Conservation (phyloP, 2,113 vertebrate species). For the Genyomyrus donnyi region DNA sequence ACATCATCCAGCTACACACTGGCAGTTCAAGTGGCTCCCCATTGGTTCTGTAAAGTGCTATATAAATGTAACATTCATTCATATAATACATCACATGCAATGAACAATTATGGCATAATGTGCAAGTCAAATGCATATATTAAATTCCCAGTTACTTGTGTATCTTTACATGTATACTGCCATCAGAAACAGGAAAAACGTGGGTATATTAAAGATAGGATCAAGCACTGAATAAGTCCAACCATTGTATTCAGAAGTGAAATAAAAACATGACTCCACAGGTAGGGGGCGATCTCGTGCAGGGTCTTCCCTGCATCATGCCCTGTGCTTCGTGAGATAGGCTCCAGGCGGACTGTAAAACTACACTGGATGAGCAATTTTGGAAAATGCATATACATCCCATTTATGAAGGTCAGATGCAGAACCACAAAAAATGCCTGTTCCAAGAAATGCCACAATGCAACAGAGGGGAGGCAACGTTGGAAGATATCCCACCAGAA, state of each 20-base stretch:
- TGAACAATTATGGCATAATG: neutral
- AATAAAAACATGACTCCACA: neutral
- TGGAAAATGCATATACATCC: conserved; percentile 54
- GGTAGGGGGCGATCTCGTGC: neutral
- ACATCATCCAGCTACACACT: neutral
- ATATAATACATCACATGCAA: neutral
- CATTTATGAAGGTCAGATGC: neutral
- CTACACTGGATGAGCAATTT: neutral
- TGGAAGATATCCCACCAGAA: conserved; percentile 42
- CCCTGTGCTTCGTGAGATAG: neutral
- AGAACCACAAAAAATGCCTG: neutral
- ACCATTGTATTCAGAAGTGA: neutral
- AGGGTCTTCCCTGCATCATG: neutral
- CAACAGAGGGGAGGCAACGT: conserved; percentile 39
- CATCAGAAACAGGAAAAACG: neutral
- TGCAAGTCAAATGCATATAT: neutral
- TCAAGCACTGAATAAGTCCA: neutral
- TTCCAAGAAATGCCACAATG: conserved; percentile 34
- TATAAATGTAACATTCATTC: neutral
- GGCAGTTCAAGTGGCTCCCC: neutral
- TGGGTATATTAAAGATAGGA: neutral
- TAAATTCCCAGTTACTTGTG: neutral
- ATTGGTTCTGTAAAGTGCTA: neutral
- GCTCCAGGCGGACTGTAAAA: neutral
- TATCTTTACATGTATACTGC: neutral